Evolutionary conservation across 2,888 invertebrate genomes (phyloP).

Genomic region (Drosophila quasianomalipes): DNA sequence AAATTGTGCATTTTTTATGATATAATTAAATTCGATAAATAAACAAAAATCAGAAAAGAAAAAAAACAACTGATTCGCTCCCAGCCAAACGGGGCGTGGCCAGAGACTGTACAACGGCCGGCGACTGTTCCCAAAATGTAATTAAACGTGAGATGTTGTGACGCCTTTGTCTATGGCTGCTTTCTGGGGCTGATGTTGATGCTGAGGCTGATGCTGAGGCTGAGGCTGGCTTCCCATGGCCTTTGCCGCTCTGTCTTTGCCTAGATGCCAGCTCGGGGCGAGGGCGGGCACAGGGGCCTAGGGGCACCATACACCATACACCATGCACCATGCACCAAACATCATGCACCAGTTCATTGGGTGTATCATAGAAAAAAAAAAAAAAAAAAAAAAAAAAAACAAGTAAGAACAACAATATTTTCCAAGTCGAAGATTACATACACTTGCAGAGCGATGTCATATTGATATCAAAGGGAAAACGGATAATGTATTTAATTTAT

Average conservation of each 20-base stretch:
- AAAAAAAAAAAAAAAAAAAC: too few relatives aligned
- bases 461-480: too few relatives aligned
- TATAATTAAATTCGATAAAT: slow-evolving; percentile 31
- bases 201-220: not conserved
- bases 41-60: slow-evolving; percentile 16
- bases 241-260: slow-evolving; percentile 30
- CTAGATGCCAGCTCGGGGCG: slow-evolving; percentile 26
- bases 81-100: slow-evolving; percentile 46
- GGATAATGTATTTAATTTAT: not conserved
- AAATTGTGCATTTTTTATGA: slow-evolving; percentile 23
- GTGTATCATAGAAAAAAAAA: not conserved
- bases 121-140: slow-evolving; percentile 56
- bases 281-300: slow-evolving; percentile 31
- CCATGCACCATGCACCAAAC: not conserved
- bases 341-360: not conserved
- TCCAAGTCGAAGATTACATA: not conserved
- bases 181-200: slow-evolving; percentile 3
- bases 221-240: slow-evolving; percentile 41
- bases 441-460: not conserved
- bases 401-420: not conserved
- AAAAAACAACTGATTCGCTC: not conserved
- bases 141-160: slow-evolving; percentile 75
- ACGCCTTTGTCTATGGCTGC: slow-evolving; percentile 67
- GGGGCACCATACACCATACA: not conserved
- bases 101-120: slow-evolving; percentile 15